Percentiles rank a stretch among this genome's conserved stretches.
These are phyloP conservation scores for Umimayanthus chanpuru DNA, from an alignment of 92 coral and sea anemone species.

Conservation along the genomic window DNA sequence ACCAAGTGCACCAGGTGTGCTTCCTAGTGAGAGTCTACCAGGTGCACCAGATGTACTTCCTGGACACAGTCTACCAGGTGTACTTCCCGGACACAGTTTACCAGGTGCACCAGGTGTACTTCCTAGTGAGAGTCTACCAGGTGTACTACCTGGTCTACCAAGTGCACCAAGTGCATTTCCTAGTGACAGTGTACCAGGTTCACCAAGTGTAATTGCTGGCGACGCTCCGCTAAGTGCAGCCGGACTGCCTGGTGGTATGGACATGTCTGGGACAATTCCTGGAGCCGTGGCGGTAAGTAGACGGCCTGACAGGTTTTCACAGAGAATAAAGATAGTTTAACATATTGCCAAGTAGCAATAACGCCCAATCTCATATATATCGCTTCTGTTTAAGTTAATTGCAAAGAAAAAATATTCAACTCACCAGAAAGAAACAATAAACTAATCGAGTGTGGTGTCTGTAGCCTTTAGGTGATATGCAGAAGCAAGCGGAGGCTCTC, in stretches of 20 bases:
- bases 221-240: background rate
- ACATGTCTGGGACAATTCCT: background rate
- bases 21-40: background rate
- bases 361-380: too few species aligned
- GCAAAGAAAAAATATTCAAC: background rate
- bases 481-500: slow-evolving; percentile 73
- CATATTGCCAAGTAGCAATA: too few species aligned
- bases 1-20: background rate
- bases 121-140: background rate
- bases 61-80: background rate
- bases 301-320: background rate
- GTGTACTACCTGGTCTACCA: background rate
- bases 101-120: background rate
- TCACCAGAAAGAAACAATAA: background rate
- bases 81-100: background rate
- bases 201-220: background rate
- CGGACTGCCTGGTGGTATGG: background rate
- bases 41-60: background rate
- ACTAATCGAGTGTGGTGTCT: background rate
- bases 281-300: slow-evolving; percentile 22
- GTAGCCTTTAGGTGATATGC: slow-evolving; percentile 66
- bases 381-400: background rate
- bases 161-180: background rate
- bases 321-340: background rate
- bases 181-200: background rate